Conservation (phyloP, 1,140 invertebrate species). For the Pachyrhynchus sulphureomaculatus region DNA sequence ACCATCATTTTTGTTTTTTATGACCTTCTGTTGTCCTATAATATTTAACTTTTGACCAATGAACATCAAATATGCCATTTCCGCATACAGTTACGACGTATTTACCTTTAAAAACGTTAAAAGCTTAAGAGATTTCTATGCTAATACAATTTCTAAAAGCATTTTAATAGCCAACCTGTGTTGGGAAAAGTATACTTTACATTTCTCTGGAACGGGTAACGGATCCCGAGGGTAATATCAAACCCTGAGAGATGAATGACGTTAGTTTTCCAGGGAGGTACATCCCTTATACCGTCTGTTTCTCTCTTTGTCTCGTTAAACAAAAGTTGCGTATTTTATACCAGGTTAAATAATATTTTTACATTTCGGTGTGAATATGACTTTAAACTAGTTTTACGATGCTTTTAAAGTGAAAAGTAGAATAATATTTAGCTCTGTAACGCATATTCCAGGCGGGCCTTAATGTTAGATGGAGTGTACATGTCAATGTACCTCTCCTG, state of each 20-base stretch:
- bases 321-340: too few relatives aligned
- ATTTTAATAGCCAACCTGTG: slow-evolving; percentile 25
- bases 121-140: slow-evolving; percentile 25
- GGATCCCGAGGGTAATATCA: slow-evolving; percentile 18
- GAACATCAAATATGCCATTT: background rate
- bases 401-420: too few relatives aligned
- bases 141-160: slow-evolving; percentile 29
- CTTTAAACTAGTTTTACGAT: too few relatives aligned
- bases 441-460: too few relatives aligned
- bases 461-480: too few relatives aligned
- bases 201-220: slow-evolving; percentile 9
- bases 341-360: too few relatives aligned
- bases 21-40: background rate
- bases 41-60: background rate
- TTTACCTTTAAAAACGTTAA: slow-evolving; percentile 16
- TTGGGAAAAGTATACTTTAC: slow-evolving; percentile 22
- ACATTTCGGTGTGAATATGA: too few relatives aligned
- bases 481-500: too few relatives aligned
- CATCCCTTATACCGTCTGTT: slow-evolving; percentile 3
- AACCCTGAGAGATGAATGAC: slow-evolving; percentile 13
- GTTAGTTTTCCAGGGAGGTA: slow-evolving; percentile 15
- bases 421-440: too few relatives aligned
- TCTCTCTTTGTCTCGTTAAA: slow-evolving; percentile 5
- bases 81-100: slow-evolving; percentile 1
- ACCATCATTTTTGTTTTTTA: too few relatives aligned